A percentile compares a stretch with the other conserved stretches of the same genome.
These are phyloP conservation scores for Hydropsyche tenuis DNA, from an alignment of 1,140 invertebrate genomes.

Conservation along the genomic window DNA sequence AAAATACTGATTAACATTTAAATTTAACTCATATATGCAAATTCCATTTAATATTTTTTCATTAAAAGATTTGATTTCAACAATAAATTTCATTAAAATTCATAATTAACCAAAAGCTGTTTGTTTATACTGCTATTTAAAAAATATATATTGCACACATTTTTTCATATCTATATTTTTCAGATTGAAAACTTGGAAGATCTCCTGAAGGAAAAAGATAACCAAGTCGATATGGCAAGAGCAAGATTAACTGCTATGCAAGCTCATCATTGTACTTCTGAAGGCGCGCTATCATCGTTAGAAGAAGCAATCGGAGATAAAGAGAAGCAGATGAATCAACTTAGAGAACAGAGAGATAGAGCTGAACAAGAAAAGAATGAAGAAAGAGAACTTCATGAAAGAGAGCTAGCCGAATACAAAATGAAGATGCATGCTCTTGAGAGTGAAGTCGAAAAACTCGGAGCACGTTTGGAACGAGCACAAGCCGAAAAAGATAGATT, in stretches of 20 bases:
- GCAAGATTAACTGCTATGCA: conserved; percentile 89
- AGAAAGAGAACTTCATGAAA: conserved; percentile 91
- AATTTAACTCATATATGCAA: too few species aligned
- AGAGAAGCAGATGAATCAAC: conserved; percentile 92
- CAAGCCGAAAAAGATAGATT: conserved; percentile 88
- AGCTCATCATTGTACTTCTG: conserved; percentile 89
- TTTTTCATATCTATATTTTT: conserved; percentile 37
- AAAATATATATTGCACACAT: too few species aligned
- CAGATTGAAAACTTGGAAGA: conserved; percentile 98
- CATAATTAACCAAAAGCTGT: too few species aligned
- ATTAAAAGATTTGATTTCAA: too few species aligned
- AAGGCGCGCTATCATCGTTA: conserved; percentile 88
- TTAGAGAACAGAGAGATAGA: conserved; percentile 87
- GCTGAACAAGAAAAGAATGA: conserved; percentile 97
- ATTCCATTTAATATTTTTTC: too few species aligned
- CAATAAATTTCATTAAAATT: too few species aligned
- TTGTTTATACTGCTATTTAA: too few species aligned
- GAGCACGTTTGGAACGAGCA: conserved; percentile 84
- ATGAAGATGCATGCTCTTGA: conserved; percentile 90
- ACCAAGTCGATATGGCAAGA: conserved; percentile 94
- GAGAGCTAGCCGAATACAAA: conserved; percentile 94
- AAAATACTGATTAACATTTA: too few species aligned
- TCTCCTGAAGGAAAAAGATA: conserved; percentile 96
- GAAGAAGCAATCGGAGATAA: conserved; percentile 97
- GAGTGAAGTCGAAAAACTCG: conserved; percentile 90